Percentiles rank a stretch among this genome's conserved stretches.
Evolutionary conservation across 2,888 invertebrate species (phyloP).

Genomic region (Camptogramma bilineatum): DNA sequence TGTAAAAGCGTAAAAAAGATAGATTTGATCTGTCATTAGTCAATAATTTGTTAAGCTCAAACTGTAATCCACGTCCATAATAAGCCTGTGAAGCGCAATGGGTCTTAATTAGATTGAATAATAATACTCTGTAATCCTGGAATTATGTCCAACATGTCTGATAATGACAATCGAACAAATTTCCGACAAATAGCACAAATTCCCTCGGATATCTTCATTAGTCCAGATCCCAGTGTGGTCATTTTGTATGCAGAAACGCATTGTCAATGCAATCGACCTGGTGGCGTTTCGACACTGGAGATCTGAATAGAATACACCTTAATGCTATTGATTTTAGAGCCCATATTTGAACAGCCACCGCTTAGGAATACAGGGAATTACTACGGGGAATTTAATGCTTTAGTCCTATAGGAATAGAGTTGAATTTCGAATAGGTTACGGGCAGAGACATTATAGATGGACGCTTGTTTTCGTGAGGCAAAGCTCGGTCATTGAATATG

Average conservation of each 20-base stretch:
- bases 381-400: conserved; percentile 5
- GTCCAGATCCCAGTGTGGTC: conserved; percentile 52
- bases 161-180: conserved; percentile 36
- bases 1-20: no score
- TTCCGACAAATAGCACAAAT: conserved; percentile 48
- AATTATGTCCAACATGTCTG: conserved; percentile 17
- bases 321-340: conserved; percentile 24
- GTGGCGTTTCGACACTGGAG: conserved; percentile 37
- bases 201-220: conserved; percentile 53
- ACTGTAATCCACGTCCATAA: not conserved
- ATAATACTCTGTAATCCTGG: conserved; percentile 12
- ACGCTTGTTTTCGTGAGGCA: conserved; percentile 28
- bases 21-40: no score
- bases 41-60: not conserved
- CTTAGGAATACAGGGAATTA: conserved; percentile 1
- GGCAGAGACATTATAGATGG: conserved; percentile 9
- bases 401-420: conserved; percentile 12
- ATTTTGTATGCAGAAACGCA: conserved; percentile 66
- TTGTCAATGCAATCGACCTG: conserved; percentile 63
- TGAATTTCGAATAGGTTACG: conserved; percentile 13
- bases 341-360: conserved; percentile 22
- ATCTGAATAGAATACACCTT: conserved; percentile 21
- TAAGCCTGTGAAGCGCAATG: not conserved
- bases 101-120: conserved; percentile 21
- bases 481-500: conserved; percentile 38